Evolutionary conservation across 2,113 vertebrate species (phyloP).

Genomic region (Sisor rabdophorus): DNA sequence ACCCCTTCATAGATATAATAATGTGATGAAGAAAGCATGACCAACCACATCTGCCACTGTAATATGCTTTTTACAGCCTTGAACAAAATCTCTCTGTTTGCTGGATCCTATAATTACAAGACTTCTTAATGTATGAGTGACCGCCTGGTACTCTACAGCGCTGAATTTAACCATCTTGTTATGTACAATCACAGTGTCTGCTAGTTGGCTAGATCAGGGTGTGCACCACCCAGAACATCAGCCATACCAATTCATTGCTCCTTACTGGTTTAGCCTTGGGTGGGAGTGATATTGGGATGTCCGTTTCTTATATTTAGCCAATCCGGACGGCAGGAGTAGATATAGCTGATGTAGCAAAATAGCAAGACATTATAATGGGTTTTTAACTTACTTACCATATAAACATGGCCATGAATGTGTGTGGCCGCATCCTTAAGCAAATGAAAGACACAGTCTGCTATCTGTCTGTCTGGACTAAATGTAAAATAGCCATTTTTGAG

Average conservation of each 20-base stretch:
- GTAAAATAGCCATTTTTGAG: conserved; percentile 43
- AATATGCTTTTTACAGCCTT: conserved; percentile 30
- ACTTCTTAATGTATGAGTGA: conserved; percentile 16
- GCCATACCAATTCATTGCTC: conserved; percentile 51
- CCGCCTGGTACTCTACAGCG: conserved; percentile 5
- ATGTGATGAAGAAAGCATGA: conserved; percentile 17
- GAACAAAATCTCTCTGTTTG: conserved; percentile 20
- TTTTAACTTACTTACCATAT: background rate
- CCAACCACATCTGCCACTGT: conserved; percentile 22
- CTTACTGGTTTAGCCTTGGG: conserved; percentile 54
- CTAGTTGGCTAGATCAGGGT: conserved; percentile 49
- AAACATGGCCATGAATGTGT: background rate
- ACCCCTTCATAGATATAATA: conserved; percentile 20
- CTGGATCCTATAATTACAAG: conserved; percentile 24
- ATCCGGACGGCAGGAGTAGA: background rate
- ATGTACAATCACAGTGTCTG: conserved; percentile 52
- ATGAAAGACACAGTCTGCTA: conserved; percentile 12
- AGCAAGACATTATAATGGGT: background rate
- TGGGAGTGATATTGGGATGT: background rate
- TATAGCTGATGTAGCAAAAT: conserved; percentile 7
- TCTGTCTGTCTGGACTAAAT: conserved; percentile 11
- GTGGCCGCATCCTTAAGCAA: conserved; percentile 9
- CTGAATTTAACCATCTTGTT: conserved; percentile 47
- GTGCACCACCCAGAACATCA: conserved; percentile 53
- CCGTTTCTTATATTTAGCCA: background rate